These are phyloP conservation scores for Luidia sarsii DNA, from an alignment of 53 echinoderm and acorn worm genomes.

Conservation along the genomic window DNA sequence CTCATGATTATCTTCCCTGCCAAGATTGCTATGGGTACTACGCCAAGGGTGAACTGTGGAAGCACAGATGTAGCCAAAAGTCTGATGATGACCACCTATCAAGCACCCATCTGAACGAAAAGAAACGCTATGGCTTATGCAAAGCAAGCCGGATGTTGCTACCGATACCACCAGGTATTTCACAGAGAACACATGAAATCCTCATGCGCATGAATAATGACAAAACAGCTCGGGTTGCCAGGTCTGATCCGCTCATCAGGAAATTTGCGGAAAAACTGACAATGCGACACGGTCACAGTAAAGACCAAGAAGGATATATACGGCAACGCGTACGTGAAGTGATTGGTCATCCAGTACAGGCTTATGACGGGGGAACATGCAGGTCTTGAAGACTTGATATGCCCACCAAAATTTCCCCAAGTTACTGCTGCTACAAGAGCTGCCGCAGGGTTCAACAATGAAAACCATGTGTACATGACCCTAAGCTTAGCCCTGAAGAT, in stretches of 20 bases:
- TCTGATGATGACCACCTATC: neutral
- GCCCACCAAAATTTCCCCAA: constrained; percentile 39
- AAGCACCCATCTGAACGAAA: neutral
- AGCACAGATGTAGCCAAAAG: constrained; percentile 42
- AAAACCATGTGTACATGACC: constrained; percentile 18
- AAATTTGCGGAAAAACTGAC: constrained; percentile 51
- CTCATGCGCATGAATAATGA: constrained; percentile 40
- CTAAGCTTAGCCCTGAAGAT: constrained; percentile 54
- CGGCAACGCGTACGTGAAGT: constrained; percentile 56
- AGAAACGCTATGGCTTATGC: neutral
- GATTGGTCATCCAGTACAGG: no score
- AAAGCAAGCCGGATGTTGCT: constrained; percentile 21
- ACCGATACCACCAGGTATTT: constrained; percentile 34
- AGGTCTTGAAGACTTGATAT: constrained; percentile 25
- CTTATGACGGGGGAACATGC: constrained; percentile 46
- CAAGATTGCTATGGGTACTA: constrained; percentile 60
- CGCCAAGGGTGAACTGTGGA: constrained; percentile 68
- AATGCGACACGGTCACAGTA: constrained; percentile 42
- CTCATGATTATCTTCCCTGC: constrained; percentile 64
- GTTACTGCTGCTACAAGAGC: constrained; percentile 25
- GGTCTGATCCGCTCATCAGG: constrained; percentile 38
- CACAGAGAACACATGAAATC: constrained; percentile 24
- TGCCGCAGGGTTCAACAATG: constrained; percentile 45
- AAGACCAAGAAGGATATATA: constrained; percentile 48
- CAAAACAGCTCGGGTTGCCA: constrained; percentile 26